Evolutionary conservation across 2,888 invertebrate genomes (phyloP), one percentile per base, ranked within the genome.

Genomic region (Drosophila atripex): DNA sequence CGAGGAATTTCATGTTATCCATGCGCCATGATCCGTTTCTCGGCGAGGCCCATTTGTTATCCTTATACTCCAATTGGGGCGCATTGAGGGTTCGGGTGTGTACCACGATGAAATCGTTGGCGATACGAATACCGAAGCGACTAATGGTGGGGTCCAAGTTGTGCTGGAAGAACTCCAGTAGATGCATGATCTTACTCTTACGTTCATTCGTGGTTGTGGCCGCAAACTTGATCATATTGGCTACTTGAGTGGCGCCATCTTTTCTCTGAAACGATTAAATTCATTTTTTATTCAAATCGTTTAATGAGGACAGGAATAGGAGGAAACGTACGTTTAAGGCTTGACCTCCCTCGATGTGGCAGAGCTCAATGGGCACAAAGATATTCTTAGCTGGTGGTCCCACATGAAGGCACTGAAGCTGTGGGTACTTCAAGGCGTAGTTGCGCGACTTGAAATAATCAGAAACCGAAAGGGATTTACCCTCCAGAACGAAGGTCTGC

Each of bases 321-420:
- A 18, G 18, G 18, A 18, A 30, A 83, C 82, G 75, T 84, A 95
- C 91, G 66, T 88, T 88, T 14, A 88, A 95, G 56, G 91, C 95
- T 93, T 99, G 98, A 0, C 97, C 97, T 39, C 93, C 93, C 0
- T 95, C 93, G 18, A 99, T 94, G 8, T 93, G 93, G 86, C 97
- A 95, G 8, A 97, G 92, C 92, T 99, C 99, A 39, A 95, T 91
- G 0, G 99, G 99, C 58, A 98, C 93, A 80, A 94, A 94, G 49
- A 97, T 95, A 68, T 93, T 94, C 82, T 94, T 95, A 11, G 92
- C 90, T n/a, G 89, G 83, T 3, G 90, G 86, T 0, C 97, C 97
- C 3, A 98, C 97, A 94, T 96, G 96, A 43, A 99, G 90, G 82
- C 97, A 97, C 18, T 97, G 98, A 57, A 97, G 90, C 47, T 95